Base-by-base conservation (phyloP, 2,113 vertebrate species). In the Myotis davidii region DNA sequence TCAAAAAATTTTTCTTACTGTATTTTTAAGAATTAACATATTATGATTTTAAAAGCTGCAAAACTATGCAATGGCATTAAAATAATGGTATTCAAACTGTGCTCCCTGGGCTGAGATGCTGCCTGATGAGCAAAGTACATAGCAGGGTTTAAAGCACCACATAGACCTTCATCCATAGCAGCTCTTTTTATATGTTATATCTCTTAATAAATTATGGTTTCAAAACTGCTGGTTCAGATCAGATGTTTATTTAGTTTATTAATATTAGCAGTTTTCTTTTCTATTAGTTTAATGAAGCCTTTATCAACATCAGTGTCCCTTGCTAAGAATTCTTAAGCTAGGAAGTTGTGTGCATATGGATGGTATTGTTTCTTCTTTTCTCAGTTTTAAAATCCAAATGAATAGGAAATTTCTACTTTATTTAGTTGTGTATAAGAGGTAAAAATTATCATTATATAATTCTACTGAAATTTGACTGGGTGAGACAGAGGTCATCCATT, bases 301-400 rank as follows among this genome's bases (percentile, higher is more conserved):
- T 89, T 45, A 65, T 79, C n/a, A 81, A 42, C 39, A 20, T 72
- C 9, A 54, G 21, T 9, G 6, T 67, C 37, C 34, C 56, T 92
- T 86, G 25, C 50, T 90, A 88, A 42, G 11, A 90, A 90, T 70
- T 90, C 89, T 95, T 87, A 79, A 56, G 39, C 70, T 7, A 77
- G 45, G 18, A 94, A 92, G 11, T 34, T 92, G 0, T 64, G 25
- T 85, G 45, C 14, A 50, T 65, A 37, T 50, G 5, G 29, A 50
- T 84, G 3, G 16, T 83, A 69, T 84, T 85, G 1, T n/a, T 65
- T 52, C 8, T 7, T 90, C 61, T 87, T 92, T 77, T 64, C 64
- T 85, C 25, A 29, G 16, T 87, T 90, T 92, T 93, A 74, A 93
- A 95, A 50, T 73, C 13, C n/a, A 76, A 9, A 20, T 69, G 12